Conservation (phyloP, 1,140 invertebrate genomes). For the Coenobita brevimanus region DNA sequence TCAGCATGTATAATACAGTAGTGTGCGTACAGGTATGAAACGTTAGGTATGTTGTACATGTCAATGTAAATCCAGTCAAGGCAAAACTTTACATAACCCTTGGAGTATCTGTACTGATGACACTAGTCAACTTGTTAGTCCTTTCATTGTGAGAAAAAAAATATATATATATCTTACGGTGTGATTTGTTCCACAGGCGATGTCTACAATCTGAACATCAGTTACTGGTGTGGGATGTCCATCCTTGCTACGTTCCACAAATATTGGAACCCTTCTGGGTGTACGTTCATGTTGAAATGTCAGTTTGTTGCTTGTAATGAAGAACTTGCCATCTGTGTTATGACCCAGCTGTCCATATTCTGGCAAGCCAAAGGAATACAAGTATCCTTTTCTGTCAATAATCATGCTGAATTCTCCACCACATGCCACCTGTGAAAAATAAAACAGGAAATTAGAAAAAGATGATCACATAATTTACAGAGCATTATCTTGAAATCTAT, state of each 20-base stretch:
- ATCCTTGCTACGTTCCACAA: slow-evolving; percentile 91
- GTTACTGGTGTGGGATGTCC: slow-evolving; percentile 88
- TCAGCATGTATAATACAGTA: no score
- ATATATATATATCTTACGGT: slow-evolving; percentile 77
- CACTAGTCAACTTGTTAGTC: no score
- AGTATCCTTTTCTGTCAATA: slow-evolving; percentile 88
- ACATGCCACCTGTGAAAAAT: slow-evolving; percentile 79
- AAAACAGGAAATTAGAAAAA: no score
- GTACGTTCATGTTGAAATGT: slow-evolving; percentile 88
- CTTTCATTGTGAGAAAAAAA: not conserved
- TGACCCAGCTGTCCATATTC: slow-evolving; percentile 94
- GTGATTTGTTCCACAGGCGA: slow-evolving; percentile 93
- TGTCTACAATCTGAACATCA: slow-evolving; percentile 89
- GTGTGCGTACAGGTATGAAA: no score
- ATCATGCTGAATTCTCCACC: slow-evolving; percentile 95
- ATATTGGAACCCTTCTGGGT: slow-evolving; percentile 88
- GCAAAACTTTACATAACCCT: no score
- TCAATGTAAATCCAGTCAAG: no score
- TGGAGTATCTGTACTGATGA: no score
- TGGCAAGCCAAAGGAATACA: slow-evolving; percentile 93
- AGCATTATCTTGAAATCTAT: no score
- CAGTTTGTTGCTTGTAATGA: slow-evolving; percentile 90
- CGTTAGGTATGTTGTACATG: no score
- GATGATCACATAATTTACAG: no score
- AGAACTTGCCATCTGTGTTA: slow-evolving; percentile 95